phyloP scores from a whole-genome alignment of 2,797 vertebrate genomes.

The Serranus cabrilla region DNA sequence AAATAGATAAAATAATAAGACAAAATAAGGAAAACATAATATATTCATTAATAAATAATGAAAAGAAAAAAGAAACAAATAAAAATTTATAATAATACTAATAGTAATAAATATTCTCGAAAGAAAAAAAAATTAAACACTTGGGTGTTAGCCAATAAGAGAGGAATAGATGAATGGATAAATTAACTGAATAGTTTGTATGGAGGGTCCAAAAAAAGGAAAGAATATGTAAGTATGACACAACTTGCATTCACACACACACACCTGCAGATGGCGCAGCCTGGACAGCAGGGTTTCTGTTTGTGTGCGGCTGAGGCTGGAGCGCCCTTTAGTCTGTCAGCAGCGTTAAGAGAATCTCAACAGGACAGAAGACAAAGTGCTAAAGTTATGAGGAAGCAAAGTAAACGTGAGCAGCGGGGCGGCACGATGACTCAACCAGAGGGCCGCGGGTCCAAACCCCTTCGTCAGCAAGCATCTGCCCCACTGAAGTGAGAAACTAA shows the following conservation, averaged over 20 bases:
- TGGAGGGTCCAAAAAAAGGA: no score
- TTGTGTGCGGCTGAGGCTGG: conserved; percentile 79
- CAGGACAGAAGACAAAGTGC: conserved; percentile 23
- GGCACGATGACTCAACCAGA: conserved; percentile 28
- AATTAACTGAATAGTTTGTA: neutral
- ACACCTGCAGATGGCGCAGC: conserved; percentile 81
- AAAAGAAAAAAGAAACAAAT: no score
- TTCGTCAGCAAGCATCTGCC: conserved; percentile 28
- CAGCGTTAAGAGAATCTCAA: conserved; percentile 70
- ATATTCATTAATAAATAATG: no score
- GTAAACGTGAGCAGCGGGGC: conserved; percentile 24
- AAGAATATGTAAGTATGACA: neutral
- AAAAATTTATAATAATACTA: no score
- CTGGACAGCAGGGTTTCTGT: conserved; percentile 76
- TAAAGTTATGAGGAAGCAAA: conserved; percentile 27
- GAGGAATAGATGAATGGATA: no score
- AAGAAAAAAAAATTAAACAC: no score
- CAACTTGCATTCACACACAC: conserved; percentile 25
- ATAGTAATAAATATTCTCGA: no score
- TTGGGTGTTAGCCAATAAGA: no score
- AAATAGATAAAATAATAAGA: no score
- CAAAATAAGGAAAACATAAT: no score
- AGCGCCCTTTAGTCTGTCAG: conserved; percentile 79
- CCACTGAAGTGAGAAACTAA: neutral
- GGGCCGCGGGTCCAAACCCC: neutral